phyloP scores from a whole-genome alignment of 2,113 vertebrate genomes.

The Merops nubicus region DNA sequence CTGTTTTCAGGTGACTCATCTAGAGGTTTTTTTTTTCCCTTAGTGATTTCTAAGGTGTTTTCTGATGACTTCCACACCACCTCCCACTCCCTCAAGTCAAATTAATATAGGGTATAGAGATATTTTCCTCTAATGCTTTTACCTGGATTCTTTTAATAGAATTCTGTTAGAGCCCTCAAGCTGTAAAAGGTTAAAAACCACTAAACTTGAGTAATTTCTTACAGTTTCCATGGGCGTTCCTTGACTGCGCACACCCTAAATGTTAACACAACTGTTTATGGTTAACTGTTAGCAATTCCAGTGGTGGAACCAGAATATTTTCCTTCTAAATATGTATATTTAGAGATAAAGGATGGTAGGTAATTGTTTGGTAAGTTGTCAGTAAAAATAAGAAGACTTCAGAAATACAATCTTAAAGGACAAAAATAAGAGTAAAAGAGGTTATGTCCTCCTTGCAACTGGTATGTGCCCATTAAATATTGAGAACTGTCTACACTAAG shows the following conservation, averaged over 20 bases:
- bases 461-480: slow-evolving; percentile 23
- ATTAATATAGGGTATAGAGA: neutral
- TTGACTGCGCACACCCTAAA: neutral
- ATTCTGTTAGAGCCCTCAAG: neutral
- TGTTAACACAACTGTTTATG: neutral
- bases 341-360: neutral
- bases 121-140: neutral
- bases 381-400: neutral
- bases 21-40: neutral
- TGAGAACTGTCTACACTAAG: slow-evolving; percentile 3
- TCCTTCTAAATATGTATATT: neutral
- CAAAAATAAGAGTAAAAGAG: neutral
- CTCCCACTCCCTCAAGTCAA: neutral
- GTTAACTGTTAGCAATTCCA: neutral
- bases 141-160: neutral
- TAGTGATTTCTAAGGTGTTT: neutral
- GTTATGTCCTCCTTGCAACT: slow-evolving; percentile 15
- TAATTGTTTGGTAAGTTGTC: neutral
- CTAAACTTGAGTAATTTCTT: neutral
- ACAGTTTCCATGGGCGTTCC: rapidly evolving
- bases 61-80: neutral
- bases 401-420: neutral
- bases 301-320: neutral
- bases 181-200: neutral
- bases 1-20: neutral